These are phyloP conservation scores for Chaitophorus viminalis DNA, from an alignment of 2,888 invertebrate species.

Conservation along the genomic window DNA sequence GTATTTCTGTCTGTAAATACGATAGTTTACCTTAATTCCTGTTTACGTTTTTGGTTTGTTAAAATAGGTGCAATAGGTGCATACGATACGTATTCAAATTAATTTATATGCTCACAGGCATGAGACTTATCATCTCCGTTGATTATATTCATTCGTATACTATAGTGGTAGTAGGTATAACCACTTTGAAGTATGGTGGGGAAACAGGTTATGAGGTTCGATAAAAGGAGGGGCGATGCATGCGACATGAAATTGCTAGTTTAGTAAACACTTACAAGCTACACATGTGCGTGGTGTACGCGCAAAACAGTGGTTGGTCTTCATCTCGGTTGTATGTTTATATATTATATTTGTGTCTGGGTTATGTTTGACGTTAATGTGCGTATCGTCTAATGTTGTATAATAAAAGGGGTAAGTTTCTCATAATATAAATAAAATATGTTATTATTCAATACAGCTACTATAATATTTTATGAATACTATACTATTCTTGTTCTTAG, in stretches of 20 bases:
- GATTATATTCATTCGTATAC: background rate
- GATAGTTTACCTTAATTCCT: background rate
- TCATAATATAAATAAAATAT: no score
- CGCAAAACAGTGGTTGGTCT: background rate
- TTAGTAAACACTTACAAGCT: background rate
- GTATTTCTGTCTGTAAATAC: background rate
- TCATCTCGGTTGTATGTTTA: background rate
- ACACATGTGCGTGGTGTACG: background rate
- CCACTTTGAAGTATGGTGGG: background rate
- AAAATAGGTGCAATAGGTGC: background rate
- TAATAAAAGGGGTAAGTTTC: no score
- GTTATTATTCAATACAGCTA: no score
- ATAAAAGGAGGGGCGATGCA: background rate
- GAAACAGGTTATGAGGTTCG: background rate
- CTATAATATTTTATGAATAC: no score
- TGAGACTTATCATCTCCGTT: background rate
- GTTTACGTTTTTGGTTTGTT: background rate
- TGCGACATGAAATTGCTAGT: background rate
- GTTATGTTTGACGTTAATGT: background rate
- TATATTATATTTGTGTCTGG: no score
- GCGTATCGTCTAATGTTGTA: background rate
- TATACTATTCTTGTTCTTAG: no score
- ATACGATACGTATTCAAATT: background rate
- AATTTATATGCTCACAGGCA: background rate
- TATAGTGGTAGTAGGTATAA: background rate